Evolutionary conservation across 1,140 invertebrate genomes (phyloP).

Genomic region (Drosophila azteca): DNA sequence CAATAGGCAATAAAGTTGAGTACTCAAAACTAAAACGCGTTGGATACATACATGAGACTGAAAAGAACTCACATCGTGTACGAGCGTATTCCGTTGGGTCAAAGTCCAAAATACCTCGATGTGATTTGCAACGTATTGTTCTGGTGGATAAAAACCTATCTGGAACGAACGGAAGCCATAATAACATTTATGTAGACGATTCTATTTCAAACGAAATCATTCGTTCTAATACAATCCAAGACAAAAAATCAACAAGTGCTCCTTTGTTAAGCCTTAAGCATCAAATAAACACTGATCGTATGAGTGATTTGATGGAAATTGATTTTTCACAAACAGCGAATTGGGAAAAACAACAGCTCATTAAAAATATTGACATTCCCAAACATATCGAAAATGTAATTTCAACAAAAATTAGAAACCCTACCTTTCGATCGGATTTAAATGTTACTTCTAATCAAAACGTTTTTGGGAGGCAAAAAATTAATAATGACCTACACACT

Average conservation of each 20-base stretch:
- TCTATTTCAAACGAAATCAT: conserved; percentile 8
- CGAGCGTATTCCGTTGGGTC: conserved; percentile 90
- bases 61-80: conserved; percentile 83
- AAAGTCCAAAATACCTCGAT: conserved; percentile 85
- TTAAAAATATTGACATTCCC: conserved; percentile 31
- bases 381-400: conserved; percentile 28
- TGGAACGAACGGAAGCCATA: conserved; percentile 61
- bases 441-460: conserved; percentile 34
- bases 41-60: conserved; percentile 63
- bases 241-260: conserved; percentile 86
- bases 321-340: conserved; percentile 87
- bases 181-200: conserved; percentile 51
- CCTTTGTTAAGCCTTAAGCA: conserved; percentile 86
- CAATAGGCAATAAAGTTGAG: conserved; percentile 92
- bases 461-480: conserved; percentile 24
- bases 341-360: conserved; percentile 34
- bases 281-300: conserved; percentile 87
- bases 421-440: conserved; percentile 36
- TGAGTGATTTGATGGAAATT: conserved; percentile 92
- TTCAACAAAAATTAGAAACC: conserved; percentile 46
- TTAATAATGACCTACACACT: conserved; percentile 15
- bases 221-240: conserved; percentile 19
- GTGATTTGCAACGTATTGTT: conserved; percentile 65
- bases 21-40: conserved; percentile 77
- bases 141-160: conserved; percentile 43